phyloP scores from a whole-genome alignment of 2,113 vertebrate species.

The Oxygymnocypris stewartii region DNA sequence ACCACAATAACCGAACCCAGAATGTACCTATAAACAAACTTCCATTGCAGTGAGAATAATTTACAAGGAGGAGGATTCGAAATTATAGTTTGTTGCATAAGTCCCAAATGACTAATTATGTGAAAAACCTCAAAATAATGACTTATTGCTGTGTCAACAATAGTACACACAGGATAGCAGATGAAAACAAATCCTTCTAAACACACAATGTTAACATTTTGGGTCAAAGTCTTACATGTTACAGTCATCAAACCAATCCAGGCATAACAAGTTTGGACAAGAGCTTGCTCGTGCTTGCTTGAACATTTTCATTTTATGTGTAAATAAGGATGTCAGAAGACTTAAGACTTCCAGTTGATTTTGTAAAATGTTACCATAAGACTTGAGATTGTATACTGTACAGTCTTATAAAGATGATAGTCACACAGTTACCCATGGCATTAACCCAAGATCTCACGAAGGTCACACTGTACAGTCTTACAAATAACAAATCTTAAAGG shows the following conservation, averaged over 20 bases:
- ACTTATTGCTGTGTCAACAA: background rate
- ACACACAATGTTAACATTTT: background rate
- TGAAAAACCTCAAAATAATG: background rate
- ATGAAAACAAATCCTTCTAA: background rate
- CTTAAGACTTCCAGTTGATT: background rate
- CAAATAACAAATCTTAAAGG: background rate
- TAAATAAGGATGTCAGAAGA: background rate
- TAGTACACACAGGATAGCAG: background rate
- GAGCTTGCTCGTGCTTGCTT: background rate
- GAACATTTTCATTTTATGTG: background rate
- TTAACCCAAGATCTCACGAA: background rate
- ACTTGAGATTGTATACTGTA: background rate
- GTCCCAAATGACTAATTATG: background rate
- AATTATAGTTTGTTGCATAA: background rate
- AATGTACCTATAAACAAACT: background rate
- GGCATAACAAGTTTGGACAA: constrained; percentile 8
- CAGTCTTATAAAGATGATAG: background rate
- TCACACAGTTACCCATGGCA: background rate
- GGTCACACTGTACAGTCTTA: too few species aligned
- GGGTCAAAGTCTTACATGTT: too few species aligned
- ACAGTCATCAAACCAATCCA: background rate
- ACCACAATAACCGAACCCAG: background rate
- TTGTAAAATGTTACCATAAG: background rate
- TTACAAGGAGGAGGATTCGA: background rate
- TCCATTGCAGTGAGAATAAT: background rate